Base-by-base conservation (phyloP, 2,113 vertebrate genomes). In the Jacana jacana region DNA sequence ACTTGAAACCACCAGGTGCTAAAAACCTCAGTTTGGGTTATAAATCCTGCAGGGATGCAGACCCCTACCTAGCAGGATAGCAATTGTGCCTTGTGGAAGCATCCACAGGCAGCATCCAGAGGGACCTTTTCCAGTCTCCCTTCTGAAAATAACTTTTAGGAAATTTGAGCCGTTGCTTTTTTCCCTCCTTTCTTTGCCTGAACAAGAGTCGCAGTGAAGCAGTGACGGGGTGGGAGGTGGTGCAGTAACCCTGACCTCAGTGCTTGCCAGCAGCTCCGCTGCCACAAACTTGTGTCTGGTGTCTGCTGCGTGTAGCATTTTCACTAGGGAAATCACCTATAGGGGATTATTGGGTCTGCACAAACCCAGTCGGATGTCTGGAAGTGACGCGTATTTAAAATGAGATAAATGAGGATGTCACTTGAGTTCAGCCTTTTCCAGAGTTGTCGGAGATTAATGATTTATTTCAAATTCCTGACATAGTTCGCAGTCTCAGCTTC, bases 401-500 rank as follows among this genome's bases (percentile, higher is more conserved):
- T 61, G 40, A 95, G 93, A 94, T 91, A 92, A 94, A 96, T 85
- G 86, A 75, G 83, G 49, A 85, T 84, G 70, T 94, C 37, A 61
- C 70, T 88, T 54, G 84, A 81, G 86, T 89, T 91, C 88, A 94
- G 54, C 44, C 73, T 79, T 78, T 93, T 93, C 57, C 92, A 93
- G 81, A 87, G 66, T 42, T 96, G 86, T 76, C 0, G 1, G 70
- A 95, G 95, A 93, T 95, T 92, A 86, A 91, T 57, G 86, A 86
- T 92, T 95, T 89, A 81, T 95, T 94, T 88, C 73, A 82, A 89
- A 95, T 95, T 91, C 84, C 86, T 97, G 77, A 89, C 95, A 93
- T 88, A 96, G 80, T 95, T 96, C 86, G 95, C 44, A 89, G 86
- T 71, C 83, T 94, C n/a, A 49, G 72, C 52, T 84, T 88, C 86